Conservation (phyloP, 2,888 invertebrate species). For the Drosophila incognita region DNA sequence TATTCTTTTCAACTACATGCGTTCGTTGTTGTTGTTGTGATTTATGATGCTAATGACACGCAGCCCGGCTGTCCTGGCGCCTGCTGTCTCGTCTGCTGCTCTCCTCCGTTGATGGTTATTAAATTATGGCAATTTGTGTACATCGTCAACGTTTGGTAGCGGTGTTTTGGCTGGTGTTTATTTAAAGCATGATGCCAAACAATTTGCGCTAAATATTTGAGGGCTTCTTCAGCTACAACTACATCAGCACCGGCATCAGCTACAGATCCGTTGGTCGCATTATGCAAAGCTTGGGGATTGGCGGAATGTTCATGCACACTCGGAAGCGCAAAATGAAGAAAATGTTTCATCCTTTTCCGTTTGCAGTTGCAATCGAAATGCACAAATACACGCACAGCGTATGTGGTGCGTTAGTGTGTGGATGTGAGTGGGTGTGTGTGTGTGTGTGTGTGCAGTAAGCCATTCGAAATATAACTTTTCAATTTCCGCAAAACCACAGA, state of each 20-base stretch:
- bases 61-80: slow-evolving; percentile 53
- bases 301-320: slow-evolving; percentile 58
- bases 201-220: slow-evolving; percentile 71
- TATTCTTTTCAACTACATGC: slow-evolving; percentile 28
- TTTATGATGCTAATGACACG: slow-evolving; percentile 84
- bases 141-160: slow-evolving; percentile 47
- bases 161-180: slow-evolving; percentile 61
- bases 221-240: slow-evolving; percentile 30
- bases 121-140: slow-evolving; percentile 81
- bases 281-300: slow-evolving; percentile 64
- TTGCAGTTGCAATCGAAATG: slow-evolving; percentile 63
- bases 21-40: slow-evolving; percentile 67
- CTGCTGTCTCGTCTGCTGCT: slow-evolving; percentile 32
- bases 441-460: slow-evolving; percentile 58
- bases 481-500: slow-evolving; percentile 83
- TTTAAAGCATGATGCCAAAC: slow-evolving; percentile 77
- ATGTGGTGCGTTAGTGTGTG: background rate
- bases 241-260: background rate
- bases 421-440: background rate
- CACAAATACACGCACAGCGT: slow-evolving; percentile 33
- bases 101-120: slow-evolving; percentile 76
- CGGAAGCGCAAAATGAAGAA: slow-evolving; percentile 74
- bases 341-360: slow-evolving; percentile 77
- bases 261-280: slow-evolving; percentile 19
- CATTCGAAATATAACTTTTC: slow-evolving; percentile 82